Conservation (phyloP, 2,113 vertebrate genomes). For the Charina bottae region DNA sequence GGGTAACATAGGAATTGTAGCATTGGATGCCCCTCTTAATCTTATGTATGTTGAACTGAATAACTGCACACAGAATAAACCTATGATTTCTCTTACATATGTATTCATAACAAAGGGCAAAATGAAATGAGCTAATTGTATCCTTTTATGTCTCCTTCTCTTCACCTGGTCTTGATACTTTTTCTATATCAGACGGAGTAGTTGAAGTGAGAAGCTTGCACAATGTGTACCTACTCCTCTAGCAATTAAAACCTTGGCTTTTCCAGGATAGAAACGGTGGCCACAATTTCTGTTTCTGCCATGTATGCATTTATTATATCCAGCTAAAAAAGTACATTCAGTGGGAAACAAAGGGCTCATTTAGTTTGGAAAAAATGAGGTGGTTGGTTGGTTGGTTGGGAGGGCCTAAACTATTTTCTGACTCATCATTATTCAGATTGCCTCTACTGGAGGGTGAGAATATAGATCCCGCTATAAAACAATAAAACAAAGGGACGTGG, state of each 20-base stretch:
- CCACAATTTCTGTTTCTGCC: too few relatives aligned
- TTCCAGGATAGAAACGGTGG: not conserved
- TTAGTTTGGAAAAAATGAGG: not conserved
- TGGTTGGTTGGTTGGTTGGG: not conserved
- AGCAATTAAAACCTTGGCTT: not conserved
- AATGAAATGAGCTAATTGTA: not conserved
- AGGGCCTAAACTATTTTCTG: not conserved
- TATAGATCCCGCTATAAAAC: constrained; percentile 2
- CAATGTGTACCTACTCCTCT: not conserved
- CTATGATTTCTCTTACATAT: not conserved
- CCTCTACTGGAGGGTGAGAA: not conserved
- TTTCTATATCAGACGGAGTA: not conserved
- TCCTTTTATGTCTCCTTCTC: not conserved
- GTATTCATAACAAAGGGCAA: not conserved
- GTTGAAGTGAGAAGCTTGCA: not conserved
- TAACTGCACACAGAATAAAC: not conserved
- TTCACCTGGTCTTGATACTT: not conserved
- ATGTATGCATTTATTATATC: not conserved
- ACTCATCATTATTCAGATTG: not conserved
- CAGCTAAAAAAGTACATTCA: not conserved
- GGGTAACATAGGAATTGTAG: not conserved
- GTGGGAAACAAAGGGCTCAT: not conserved
- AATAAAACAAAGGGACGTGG: too few relatives aligned
- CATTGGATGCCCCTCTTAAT: not conserved
- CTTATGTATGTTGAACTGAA: not conserved